Conservation (phyloP, 2,888 invertebrate genomes). For the Argyresthia albistria region DNA sequence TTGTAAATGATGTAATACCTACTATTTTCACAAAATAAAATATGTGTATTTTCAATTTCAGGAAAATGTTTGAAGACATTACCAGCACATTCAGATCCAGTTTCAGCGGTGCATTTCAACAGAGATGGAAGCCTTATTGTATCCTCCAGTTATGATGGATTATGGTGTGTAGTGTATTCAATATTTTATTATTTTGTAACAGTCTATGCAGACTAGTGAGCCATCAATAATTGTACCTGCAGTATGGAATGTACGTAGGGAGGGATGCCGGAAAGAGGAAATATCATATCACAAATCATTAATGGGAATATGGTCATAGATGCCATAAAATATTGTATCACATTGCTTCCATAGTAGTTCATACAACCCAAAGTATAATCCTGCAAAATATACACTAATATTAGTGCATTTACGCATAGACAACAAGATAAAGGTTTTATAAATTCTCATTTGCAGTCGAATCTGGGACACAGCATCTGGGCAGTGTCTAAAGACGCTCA, state of each 20-base stretch:
- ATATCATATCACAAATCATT: too few relatives aligned
- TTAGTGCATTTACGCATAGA: not conserved
- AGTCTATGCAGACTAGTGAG: not conserved
- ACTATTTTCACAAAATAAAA: constrained; percentile 7
- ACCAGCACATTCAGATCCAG: constrained; percentile 99
- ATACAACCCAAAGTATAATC: too few relatives aligned
- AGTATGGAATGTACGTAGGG: too few relatives aligned
- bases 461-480: constrained; percentile 99
- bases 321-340: too few relatives aligned
- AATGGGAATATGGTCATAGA: too few relatives aligned
- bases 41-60: constrained; percentile 21
- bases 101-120: constrained; percentile 98
- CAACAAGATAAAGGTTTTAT: too few relatives aligned
- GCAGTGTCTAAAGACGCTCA: constrained; percentile 98
- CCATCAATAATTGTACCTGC: too few relatives aligned
- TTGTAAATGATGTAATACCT: not conserved
- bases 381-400: too few relatives aligned
- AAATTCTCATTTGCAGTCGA: constrained; percentile 76
- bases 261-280: too few relatives aligned
- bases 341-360: too few relatives aligned
- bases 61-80: constrained; percentile 96
- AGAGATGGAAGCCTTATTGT: constrained; percentile 99
- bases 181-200: not conserved
- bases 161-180: constrained; percentile 80
- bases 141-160: constrained; percentile 98